Conservation (phyloP, 2,113 vertebrate genomes). For the Terrapene triunguis region DNA sequence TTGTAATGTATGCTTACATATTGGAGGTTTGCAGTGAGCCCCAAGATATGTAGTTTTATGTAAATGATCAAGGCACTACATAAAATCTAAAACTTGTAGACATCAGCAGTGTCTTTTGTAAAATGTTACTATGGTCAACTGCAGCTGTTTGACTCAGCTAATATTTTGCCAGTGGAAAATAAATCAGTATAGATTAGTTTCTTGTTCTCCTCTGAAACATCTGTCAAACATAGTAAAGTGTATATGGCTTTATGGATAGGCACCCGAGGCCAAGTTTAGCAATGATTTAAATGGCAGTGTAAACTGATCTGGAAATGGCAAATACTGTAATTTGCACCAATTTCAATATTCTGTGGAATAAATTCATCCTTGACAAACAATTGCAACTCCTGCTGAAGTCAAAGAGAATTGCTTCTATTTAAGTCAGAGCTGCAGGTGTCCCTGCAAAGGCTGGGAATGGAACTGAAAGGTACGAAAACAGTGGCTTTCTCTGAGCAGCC, state of each 20-base stretch:
- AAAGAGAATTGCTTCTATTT: not conserved
- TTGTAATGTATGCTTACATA: accelerated
- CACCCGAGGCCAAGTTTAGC: not conserved
- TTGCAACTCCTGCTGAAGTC: not conserved
- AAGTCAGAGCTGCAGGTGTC: not conserved
- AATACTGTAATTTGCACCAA: not conserved
- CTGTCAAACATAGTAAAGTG: slow-evolving; percentile 16
- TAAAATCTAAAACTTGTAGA: not conserved
- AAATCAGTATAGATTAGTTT: slow-evolving; percentile 47
- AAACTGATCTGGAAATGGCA: not conserved
- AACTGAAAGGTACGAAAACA: not conserved
- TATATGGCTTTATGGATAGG: accelerated
- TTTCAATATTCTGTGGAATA: not conserved
- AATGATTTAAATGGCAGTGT: not conserved
- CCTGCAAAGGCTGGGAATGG: accelerated
- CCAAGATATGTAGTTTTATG: not conserved
- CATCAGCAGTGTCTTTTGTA: slow-evolving; percentile 4
- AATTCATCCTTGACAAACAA: not conserved
- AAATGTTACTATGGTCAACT: slow-evolving; percentile 16
- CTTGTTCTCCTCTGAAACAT: slow-evolving; percentile 13
- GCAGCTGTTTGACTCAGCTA: slow-evolving; percentile 37
- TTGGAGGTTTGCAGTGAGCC: not conserved
- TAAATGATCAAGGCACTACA: slow-evolving; percentile 1
- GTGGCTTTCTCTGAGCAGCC: not conserved
- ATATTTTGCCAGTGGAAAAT: slow-evolving; percentile 43